A percentile compares a stretch with the other conserved stretches of the same genome.
These are phyloP conservation scores for Chaetodon trifasciatus DNA, from an alignment of 2,797 vertebrate species.

Conservation along the genomic window DNA sequence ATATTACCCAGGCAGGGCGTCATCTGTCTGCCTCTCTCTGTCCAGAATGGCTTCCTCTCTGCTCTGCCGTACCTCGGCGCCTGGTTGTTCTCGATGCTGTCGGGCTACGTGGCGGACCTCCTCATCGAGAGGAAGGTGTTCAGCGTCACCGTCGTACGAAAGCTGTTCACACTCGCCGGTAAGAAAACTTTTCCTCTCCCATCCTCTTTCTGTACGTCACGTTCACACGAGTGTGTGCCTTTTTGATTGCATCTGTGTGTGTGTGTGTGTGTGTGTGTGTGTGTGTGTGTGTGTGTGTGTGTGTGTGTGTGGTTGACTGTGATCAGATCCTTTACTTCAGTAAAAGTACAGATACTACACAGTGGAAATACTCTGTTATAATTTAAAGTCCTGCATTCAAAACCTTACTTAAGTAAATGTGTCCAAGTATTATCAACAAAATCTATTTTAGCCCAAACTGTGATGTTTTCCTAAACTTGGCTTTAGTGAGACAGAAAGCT, in stretches of 20 bases:
- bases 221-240: not conserved
- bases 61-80: constrained; percentile 88
- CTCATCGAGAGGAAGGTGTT: constrained; percentile 85
- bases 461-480: too few relatives aligned
- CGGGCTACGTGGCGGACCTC: constrained; percentile 85
- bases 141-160: constrained; percentile 86
- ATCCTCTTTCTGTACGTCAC: not conserved
- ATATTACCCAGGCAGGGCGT: too few relatives aligned
- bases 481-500: too few relatives aligned
- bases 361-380: too few relatives aligned
- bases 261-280: not conserved
- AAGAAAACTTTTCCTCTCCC: constrained; percentile 38
- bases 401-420: too few relatives aligned
- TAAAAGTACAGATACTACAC: too few relatives aligned
- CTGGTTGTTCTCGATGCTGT: constrained; percentile 73
- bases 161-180: constrained; percentile 88
- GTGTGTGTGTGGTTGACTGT: not conserved
- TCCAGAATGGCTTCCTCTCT: constrained; percentile 89
- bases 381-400: too few relatives aligned
- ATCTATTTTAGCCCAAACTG: too few relatives aligned
- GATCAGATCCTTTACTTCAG: too few relatives aligned
- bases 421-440: too few relatives aligned
- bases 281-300: not conserved
- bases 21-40: constrained; percentile 6
- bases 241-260: too few relatives aligned